Conservation (phyloP, 2,888 invertebrate genomes). For the Idaea aversata region DNA sequence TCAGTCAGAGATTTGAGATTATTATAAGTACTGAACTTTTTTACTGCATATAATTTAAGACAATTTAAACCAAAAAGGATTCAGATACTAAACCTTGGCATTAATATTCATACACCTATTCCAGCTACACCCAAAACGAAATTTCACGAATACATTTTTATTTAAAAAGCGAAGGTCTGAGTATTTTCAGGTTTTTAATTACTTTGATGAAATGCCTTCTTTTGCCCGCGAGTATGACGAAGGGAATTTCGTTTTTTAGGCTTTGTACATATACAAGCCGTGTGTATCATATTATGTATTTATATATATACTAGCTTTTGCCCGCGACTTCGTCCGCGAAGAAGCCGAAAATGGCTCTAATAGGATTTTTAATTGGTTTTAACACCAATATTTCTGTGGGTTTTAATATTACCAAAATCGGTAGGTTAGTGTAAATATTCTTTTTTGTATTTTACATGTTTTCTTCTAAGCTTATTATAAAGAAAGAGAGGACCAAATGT, state of each 20-base stretch:
- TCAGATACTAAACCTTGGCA: background rate
- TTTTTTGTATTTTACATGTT: too few relatives aligned
- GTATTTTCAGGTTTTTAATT: background rate
- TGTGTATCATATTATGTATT: too few relatives aligned
- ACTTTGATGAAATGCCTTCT: constrained; percentile 1
- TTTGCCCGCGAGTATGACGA: background rate
- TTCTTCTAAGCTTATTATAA: too few relatives aligned
- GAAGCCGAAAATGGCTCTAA: too few relatives aligned
- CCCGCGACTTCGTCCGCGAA: too few relatives aligned
- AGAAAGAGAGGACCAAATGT: too few relatives aligned
- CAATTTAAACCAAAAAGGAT: background rate
- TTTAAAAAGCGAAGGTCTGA: background rate
- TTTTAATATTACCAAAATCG: too few relatives aligned
- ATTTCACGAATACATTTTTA: background rate
- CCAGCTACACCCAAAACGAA: background rate
- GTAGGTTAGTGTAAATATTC: too few relatives aligned
- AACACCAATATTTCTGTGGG: too few relatives aligned
- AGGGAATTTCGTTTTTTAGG: background rate
- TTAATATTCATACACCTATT: background rate
- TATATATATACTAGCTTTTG: too few relatives aligned
- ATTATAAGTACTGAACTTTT: background rate
- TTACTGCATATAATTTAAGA: background rate
- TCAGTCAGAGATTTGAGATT: background rate
- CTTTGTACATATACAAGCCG: background rate
- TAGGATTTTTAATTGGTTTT: too few relatives aligned